Conservation (phyloP, 2,888 invertebrate genomes). For the Dascillus cervinus region DNA sequence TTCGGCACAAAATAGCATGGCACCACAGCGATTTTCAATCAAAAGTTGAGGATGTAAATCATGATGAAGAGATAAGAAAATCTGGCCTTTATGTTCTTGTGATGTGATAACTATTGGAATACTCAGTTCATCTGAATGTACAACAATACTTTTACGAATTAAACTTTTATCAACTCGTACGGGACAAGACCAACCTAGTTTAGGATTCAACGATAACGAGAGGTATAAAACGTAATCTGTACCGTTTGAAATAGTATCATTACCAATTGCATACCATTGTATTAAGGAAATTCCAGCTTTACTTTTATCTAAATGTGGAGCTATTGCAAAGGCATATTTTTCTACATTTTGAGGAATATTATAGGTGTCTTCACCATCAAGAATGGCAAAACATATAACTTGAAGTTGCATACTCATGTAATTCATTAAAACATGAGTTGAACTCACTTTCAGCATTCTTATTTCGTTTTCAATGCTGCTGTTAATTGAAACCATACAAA, state of each 20-base stretch:
- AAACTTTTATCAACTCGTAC: constrained; percentile 49
- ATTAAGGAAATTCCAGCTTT: constrained; percentile 38
- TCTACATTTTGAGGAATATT: constrained; percentile 37
- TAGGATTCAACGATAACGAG: constrained; percentile 28
- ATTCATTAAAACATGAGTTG: constrained; percentile 57
- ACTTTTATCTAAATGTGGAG: constrained; percentile 41
- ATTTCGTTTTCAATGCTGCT: constrained; percentile 60
- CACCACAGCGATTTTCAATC: constrained; percentile 64
- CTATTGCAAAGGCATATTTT: constrained; percentile 37
- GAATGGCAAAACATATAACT: constrained; percentile 47
- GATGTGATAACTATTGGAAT: constrained; percentile 58
- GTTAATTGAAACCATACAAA: constrained; percentile 55
- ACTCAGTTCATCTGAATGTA: constrained; percentile 37
- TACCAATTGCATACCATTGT: constrained; percentile 34
- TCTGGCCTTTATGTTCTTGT: constrained; percentile 62
- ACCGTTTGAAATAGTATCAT: constrained; percentile 23
- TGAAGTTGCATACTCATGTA: constrained; percentile 47
- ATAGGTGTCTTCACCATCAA: constrained; percentile 34
- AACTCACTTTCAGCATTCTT: constrained; percentile 54
- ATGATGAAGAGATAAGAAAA: constrained; percentile 59
- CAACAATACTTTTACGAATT: constrained; percentile 48
- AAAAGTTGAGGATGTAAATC: constrained; percentile 71
- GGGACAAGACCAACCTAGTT: constrained; percentile 48
- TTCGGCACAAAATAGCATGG: constrained; percentile 59
- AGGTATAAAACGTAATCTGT: constrained; percentile 34